Evolutionary conservation across 2,113 vertebrate species (phyloP), one percentile per base, ranked within the genome.

Genomic region (Phrynosoma platyrhinos): DNA sequence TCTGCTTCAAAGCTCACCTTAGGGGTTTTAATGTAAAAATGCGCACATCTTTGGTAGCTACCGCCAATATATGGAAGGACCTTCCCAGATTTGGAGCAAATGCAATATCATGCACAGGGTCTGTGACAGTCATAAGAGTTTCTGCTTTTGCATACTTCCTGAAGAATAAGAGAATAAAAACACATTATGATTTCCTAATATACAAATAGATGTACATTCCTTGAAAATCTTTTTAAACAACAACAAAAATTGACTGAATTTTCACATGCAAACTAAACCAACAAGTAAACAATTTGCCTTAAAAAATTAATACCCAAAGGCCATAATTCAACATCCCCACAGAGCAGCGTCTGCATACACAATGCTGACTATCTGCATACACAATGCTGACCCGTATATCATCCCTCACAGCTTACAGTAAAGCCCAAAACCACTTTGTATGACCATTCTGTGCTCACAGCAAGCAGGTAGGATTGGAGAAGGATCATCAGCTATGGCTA

Each of bases 71-170:
- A 30, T 99, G 99, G 93, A 99, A 99, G 62, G 98, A 99, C 89
- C 99, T 96, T 82, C 99, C 99, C 93, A 99, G 95, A 94, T 99
- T 99, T n/a, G 99, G 98, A 88, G 99, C 99, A 95, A 99, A 99
- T 0, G 98, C 97, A 76, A 98, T 98, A 93, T 99, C 99, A 72
- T 99, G 99, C 55, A 99, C 99, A 2, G 98, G 97, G 92, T 99
- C 99, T 0, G 98, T 98, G 86, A 99, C 98, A 0, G 98, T 99
- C 98, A 98, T 98, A 90, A 99, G 96, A 1, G 98, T 98, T 95
- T 99, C 99, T n/a, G 98, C 98, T 95, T 99, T 99, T 25, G 96
- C 97, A 0, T 99, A 99, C 93, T 99, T 99, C 96, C 99, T 99
- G 86, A 72, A 87, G 16, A 81, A 5, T 9, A 69, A 87, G 9